Conservation (phyloP, 2,797 vertebrate species). For the Diceros bicornis region DNA sequence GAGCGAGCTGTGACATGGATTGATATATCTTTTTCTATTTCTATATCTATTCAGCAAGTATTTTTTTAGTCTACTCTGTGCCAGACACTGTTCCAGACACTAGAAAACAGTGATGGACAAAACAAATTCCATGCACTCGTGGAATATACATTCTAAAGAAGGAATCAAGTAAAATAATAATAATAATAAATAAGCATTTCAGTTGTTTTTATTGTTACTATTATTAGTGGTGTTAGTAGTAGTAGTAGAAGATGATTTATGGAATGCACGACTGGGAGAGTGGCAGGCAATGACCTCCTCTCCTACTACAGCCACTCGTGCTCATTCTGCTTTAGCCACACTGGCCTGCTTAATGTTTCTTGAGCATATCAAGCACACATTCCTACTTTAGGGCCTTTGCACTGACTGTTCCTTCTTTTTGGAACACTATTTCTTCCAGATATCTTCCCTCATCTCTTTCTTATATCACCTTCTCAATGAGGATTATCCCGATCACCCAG, state of each 20-base stretch:
- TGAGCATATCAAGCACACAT: background rate
- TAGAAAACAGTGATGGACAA: background rate
- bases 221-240: background rate
- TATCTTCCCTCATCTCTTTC: background rate
- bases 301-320: rapidly evolving
- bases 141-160: background rate
- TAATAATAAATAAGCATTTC: background rate
- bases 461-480: background rate
- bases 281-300: background rate
- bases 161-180: background rate
- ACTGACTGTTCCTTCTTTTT: background rate
- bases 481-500: background rate
- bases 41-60: background rate
- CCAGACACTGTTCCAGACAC: background rate
- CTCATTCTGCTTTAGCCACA: background rate
- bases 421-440: background rate
- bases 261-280: background rate
- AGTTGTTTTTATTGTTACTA: background rate
- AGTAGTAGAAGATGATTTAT: background rate
- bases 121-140: background rate
- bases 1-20: background rate
- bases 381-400: background rate
- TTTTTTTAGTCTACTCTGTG: background rate
- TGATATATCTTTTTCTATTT: background rate
- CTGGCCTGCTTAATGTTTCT: background rate